phyloP scores from a whole-genome alignment of 2,888 invertebrate species.

The Colostygia pectinataria region DNA sequence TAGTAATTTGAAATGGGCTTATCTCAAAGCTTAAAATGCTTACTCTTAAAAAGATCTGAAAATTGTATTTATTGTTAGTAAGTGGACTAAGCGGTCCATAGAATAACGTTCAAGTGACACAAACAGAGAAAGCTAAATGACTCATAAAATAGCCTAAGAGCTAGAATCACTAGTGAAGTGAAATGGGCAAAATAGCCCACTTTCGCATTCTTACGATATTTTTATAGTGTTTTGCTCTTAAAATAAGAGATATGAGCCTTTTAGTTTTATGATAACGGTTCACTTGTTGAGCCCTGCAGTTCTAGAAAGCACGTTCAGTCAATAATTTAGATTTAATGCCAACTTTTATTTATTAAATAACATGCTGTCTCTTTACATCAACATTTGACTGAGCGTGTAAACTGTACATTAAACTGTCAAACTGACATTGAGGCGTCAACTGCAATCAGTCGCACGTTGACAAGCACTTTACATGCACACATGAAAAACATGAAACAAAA shows the following conservation, averaged over 20 bases:
- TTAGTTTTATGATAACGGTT: constrained; percentile 21
- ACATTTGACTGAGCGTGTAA: constrained; percentile 31
- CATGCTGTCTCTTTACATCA: constrained; percentile 10
- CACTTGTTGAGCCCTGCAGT: constrained; percentile 20
- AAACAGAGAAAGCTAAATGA: constrained; percentile 34
- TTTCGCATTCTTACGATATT: constrained; percentile 33
- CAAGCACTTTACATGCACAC: constrained; percentile 26
- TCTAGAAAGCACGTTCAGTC: constrained; percentile 26
- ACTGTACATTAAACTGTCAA: constrained; percentile 24
- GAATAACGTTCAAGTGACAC: constrained; percentile 20
- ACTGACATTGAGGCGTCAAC: constrained; percentile 27
- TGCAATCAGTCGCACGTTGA: constrained; percentile 29
- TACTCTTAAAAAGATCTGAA: constrained; percentile 33
- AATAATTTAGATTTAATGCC: constrained; percentile 17
- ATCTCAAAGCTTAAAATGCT: constrained; percentile 23
- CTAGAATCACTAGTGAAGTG: constrained; percentile 34
- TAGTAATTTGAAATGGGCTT: constrained; percentile 29
- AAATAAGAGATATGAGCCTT: constrained; percentile 22
- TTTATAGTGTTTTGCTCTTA: constrained; percentile 30
- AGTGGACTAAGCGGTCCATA: constrained; percentile 9
- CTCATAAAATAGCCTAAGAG: constrained; percentile 35
- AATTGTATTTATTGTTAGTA: constrained; percentile 21
- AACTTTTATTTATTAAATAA: constrained; percentile 22
- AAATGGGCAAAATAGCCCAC: constrained; percentile 35
- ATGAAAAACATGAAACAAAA: constrained; percentile 35